Evolutionary conservation across 2,888 invertebrate genomes (phyloP), one percentile per base, ranked within the genome.

Genomic region (Zeuzera pyrina): DNA sequence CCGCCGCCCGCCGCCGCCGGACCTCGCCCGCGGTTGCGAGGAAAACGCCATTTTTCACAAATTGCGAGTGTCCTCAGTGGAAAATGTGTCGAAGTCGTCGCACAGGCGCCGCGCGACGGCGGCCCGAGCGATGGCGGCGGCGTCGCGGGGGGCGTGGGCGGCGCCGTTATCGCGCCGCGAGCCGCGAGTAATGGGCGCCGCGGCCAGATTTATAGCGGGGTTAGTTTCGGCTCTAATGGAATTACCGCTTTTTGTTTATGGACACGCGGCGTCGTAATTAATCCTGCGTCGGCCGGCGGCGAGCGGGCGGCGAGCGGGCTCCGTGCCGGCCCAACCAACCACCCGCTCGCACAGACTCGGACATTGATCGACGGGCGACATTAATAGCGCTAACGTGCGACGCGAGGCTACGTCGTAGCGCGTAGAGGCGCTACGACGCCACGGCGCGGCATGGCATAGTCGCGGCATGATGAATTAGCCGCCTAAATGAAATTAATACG

Each of bases 171-270:
- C 47, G 52, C 52, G 49, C 49, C 49, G 52, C 45, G 39, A 43
- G 43, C 34, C 49, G 40, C 57, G 43, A 57, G 49, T 55, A 51
- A 57, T 57, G 56, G 59, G 51, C 52, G 52, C 35, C 35, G 30
- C 51, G 47, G 44, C 45, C 52, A 59, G 70, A 70, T 71, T 67
- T 67, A 70, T 41, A 15, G 57, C 54, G 56, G 65, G 64, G 63
- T 58, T 60, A 58, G 59, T 52, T 47, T 52, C 56, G 57, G 57
- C 57, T 56, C 63, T 73, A 72, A 73, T 72, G 73, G 73, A 65
- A 69, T 70, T 68, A 69, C 60, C 53, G 57, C 54, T 55, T 56
- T 50, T 64, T 61, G 66, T 67, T 65, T 65, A 65, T 61, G 52
- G 53, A 35, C 48, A 38, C 47, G 48, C 47, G 42, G 45, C 30